A percentile compares a stretch with the other conserved stretches of the same genome.
These are phyloP conservation scores for Caenorhabditis remanei DNA, from an alignment of 1,140 invertebrate species.

Conservation along the genomic window DNA sequence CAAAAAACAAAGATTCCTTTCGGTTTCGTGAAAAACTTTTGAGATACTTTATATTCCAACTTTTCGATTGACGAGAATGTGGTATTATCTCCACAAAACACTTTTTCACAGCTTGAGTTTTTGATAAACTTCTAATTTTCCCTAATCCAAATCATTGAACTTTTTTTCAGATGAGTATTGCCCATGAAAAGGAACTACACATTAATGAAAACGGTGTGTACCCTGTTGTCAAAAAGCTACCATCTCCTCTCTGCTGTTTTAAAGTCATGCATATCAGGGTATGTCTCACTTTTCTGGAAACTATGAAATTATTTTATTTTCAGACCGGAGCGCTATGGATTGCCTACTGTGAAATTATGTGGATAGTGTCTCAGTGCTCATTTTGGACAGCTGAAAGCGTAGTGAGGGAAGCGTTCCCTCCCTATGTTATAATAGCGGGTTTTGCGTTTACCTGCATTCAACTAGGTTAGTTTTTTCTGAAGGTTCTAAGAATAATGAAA, in stretches of 20 bases:
- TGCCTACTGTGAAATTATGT: constrained; percentile 40
- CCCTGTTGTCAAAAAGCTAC: constrained; percentile 34
- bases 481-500: not conserved
- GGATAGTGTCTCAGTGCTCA: constrained; percentile 33
- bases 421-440: constrained; percentile 8
- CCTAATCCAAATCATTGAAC: too few relatives aligned
- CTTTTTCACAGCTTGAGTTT: too few relatives aligned
- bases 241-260: constrained; percentile 21
- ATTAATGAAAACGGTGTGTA: constrained; percentile 36
- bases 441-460: constrained; percentile 29
- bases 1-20: too few relatives aligned
- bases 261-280: constrained; percentile 47
- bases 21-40: too few relatives aligned
- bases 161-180: constrained; percentile 21
- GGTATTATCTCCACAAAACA: too few relatives aligned
- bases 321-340: constrained; percentile 39
- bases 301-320: not conserved
- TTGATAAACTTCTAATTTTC: too few relatives aligned
- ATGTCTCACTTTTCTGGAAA: not conserved
- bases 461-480: not conserved
- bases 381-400: constrained; percentile 45
- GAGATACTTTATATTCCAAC: too few relatives aligned
- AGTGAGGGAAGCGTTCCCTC: constrained; percentile 29
- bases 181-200: constrained; percentile 33
- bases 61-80: too few relatives aligned